Percentiles rank a stretch among this genome's conserved stretches.
phyloP scores from a whole-genome alignment of 2,113 vertebrate genomes.

The Varanus komodoensis region DNA sequence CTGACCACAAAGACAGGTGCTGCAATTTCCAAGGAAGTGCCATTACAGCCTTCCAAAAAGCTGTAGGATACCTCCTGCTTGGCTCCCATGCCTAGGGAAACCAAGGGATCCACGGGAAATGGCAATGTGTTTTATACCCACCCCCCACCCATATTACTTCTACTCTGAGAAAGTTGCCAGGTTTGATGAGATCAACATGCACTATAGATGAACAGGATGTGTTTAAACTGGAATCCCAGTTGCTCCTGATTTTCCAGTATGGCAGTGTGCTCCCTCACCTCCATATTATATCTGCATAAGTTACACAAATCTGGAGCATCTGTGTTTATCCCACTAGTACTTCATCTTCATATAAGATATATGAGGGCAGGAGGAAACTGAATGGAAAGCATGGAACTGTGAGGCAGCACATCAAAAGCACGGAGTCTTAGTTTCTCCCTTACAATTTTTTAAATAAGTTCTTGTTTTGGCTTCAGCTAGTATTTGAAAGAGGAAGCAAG shows the following conservation, averaged over 20 bases:
- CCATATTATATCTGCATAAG: rapidly evolving
- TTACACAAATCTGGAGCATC: background rate
- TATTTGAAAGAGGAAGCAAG: background rate
- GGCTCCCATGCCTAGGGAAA: background rate
- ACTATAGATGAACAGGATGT: too few relatives aligned
- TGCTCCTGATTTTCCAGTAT: too few relatives aligned
- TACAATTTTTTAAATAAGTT: background rate
- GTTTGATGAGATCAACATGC: too few relatives aligned
- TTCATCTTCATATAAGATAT: background rate
- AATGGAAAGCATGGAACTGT: background rate
- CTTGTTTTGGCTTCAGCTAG: background rate
- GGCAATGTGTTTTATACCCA: too few relatives aligned
- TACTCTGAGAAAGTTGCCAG: too few relatives aligned
- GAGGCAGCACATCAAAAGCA: background rate
- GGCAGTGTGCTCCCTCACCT: too few relatives aligned
- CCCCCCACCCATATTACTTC: too few relatives aligned
- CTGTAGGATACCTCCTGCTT: background rate
- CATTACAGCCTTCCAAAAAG: background rate
- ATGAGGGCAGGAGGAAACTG: background rate
- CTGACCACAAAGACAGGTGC: background rate
- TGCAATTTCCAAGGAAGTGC: background rate
- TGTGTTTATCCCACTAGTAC: background rate
- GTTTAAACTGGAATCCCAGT: too few relatives aligned
- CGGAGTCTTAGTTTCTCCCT: background rate
- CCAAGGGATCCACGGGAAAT: background rate